These are phyloP conservation scores for Schizothorax lantsangensis DNA, from an alignment of 2,797 vertebrate species.

Conservation along the genomic window DNA sequence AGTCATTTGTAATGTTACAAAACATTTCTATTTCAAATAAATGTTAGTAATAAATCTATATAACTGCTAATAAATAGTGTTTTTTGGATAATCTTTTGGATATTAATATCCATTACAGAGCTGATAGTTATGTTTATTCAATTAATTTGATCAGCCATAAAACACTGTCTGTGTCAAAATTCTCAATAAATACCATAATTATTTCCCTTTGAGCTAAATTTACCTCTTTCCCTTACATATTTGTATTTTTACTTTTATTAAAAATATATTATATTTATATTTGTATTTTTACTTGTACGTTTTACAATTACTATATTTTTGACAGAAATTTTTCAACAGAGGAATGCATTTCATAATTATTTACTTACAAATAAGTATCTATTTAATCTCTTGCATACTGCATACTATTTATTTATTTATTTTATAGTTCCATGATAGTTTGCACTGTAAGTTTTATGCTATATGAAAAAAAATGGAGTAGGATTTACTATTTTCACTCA, in stretches of 20 bases:
- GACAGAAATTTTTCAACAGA: background rate
- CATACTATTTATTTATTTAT: background rate
- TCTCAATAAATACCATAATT: background rate
- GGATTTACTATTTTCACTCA: no score
- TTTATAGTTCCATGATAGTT: background rate
- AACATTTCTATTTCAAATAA: background rate
- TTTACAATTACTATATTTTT: background rate
- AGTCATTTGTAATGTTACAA: background rate
- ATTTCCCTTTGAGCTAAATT: background rate
- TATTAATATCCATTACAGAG: background rate
- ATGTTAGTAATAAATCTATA: background rate
- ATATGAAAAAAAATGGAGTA: background rate
- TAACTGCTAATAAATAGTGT: background rate
- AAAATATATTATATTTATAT: no score
- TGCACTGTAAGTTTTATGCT: background rate
- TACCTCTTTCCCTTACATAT: background rate
- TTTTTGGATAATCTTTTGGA: background rate
- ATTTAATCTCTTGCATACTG: background rate
- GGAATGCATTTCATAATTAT: background rate
- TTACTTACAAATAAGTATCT: background rate
- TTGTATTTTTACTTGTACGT: no score
- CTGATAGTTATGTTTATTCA: background rate
- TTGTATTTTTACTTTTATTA: background rate
- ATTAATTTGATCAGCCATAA: background rate
- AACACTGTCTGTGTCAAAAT: background rate